These are phyloP conservation scores for Chymomyza caudatula DNA, from an alignment of 2,888 invertebrate genomes.

Conservation along the genomic window DNA sequence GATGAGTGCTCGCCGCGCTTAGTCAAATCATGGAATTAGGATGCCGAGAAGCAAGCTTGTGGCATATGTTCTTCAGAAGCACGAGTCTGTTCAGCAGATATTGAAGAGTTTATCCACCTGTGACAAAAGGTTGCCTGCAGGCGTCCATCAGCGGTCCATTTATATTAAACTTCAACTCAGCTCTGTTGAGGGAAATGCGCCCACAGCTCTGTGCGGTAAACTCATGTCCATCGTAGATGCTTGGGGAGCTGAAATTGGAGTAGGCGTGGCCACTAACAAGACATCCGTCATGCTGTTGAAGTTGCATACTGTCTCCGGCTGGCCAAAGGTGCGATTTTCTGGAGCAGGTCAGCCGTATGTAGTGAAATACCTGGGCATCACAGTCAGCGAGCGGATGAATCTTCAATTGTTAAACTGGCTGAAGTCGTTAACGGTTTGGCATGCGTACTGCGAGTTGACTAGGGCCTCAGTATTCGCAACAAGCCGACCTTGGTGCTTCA, in stretches of 20 bases:
- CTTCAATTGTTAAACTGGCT: slow-evolving; percentile 3
- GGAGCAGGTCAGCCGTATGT: slow-evolving; percentile 7
- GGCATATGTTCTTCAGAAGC: neutral
- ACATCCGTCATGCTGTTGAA: slow-evolving; percentile 25
- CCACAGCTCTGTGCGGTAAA: too few species aligned
- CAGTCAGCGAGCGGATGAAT: neutral
- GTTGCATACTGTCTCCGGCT: slow-evolving; percentile 9
- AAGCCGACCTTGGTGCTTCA: neutral
- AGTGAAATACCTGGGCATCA: neutral
- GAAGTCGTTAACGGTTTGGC: slow-evolving; percentile 16
- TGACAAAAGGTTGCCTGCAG: slow-evolving; percentile 35
- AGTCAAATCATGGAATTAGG: slow-evolving; percentile 14
- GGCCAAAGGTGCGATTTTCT: neutral
- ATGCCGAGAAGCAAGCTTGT: neutral
- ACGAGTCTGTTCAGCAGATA: slow-evolving; percentile 1
- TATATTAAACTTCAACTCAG: slow-evolving; percentile 39
- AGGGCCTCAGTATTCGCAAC: slow-evolving; percentile 5
- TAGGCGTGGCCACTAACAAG: slow-evolving; percentile 19
- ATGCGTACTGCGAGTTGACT: slow-evolving; percentile 16
- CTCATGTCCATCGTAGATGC: slow-evolving; percentile 1
- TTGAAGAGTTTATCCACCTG: neutral
- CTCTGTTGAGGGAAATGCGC: too few species aligned
- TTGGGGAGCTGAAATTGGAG: slow-evolving; percentile 18
- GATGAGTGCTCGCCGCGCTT: too few species aligned
- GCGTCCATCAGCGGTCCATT: slow-evolving; percentile 33